Percentiles rank a stretch among this genome's conserved stretches.
Evolutionary conservation across 2,888 invertebrate genomes (phyloP).

Genomic region (Leistus spinibarbis): DNA sequence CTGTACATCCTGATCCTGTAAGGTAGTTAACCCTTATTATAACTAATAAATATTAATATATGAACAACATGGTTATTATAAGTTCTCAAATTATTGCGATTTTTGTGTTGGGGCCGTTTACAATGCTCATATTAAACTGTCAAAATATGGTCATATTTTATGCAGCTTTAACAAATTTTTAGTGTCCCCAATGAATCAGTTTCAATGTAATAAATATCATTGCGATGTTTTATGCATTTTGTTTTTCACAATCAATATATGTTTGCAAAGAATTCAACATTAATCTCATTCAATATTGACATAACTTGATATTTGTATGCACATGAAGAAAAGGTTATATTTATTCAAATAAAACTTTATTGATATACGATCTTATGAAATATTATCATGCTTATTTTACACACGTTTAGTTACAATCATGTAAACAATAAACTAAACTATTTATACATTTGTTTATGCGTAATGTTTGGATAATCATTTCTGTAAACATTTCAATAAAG

Average conservation of each 20-base stretch:
- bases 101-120: neutral
- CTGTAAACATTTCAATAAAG: neutral
- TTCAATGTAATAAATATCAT: neutral
- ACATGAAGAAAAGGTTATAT: neutral
- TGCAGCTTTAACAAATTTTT: neutral
- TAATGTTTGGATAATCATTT: neutral
- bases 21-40: constrained; percentile 34
- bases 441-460: neutral
- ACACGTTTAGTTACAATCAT: neutral
- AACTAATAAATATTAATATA: constrained; percentile 3
- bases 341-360: neutral
- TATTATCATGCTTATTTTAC: neutral
- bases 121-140: neutral
- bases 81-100: neutral
- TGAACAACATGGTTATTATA: neutral
- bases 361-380: neutral
- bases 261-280: neutral
- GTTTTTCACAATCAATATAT: neutral
- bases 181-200: neutral
- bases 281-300: neutral
- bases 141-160: neutral
- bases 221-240: neutral
- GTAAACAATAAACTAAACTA: neutral
- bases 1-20: constrained; percentile 12
- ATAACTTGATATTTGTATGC: neutral